Percentiles rank a stretch among this genome's conserved stretches.
These are phyloP conservation scores for Halocynthia roretzi DNA, from an alignment of 23 tunicate species.

Conservation along the genomic window DNA sequence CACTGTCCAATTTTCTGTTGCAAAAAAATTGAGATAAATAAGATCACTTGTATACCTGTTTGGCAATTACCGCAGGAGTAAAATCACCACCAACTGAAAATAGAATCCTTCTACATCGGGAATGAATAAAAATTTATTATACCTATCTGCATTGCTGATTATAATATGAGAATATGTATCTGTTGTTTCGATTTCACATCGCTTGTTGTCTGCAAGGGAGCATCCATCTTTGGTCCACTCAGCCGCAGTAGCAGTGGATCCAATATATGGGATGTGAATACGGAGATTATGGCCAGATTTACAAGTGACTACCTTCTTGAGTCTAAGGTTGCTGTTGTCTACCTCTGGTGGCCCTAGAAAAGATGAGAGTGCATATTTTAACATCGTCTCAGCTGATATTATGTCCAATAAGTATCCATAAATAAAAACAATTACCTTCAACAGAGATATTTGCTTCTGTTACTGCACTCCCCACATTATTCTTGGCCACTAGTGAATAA, in stretches of 20 bases:
- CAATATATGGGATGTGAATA: conserved; percentile 63
- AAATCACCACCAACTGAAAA: no score
- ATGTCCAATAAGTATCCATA: neutral
- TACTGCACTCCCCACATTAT: conserved; percentile 67
- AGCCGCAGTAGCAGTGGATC: conserved; percentile 48
- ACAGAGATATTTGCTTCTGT: conserved; percentile 46
- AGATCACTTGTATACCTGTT: no score
- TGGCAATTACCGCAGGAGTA: no score
- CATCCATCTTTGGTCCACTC: conserved; percentile 65
- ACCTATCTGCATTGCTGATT: conserved; percentile 37
- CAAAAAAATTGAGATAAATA: no score
- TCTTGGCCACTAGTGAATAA: conserved; percentile 50
- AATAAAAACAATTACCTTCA: conserved; percentile 11
- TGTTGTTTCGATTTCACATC: conserved; percentile 63
- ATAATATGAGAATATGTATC: conserved; percentile 49
- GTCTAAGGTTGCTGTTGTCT: conserved; percentile 36
- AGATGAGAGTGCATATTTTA: conserved; percentile 1
- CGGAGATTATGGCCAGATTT: conserved; percentile 53
- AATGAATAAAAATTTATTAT: no score
- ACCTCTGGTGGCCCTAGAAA: conserved; percentile 34
- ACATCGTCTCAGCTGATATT: neutral
- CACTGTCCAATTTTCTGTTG: conserved; percentile 27
- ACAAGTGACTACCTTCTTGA: conserved; percentile 24
- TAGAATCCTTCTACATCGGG: no score
- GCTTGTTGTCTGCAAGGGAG: conserved; percentile 33